Evolutionary conservation across 2,113 vertebrate genomes (phyloP).

Genomic region (Cinclus mexicanus): DNA sequence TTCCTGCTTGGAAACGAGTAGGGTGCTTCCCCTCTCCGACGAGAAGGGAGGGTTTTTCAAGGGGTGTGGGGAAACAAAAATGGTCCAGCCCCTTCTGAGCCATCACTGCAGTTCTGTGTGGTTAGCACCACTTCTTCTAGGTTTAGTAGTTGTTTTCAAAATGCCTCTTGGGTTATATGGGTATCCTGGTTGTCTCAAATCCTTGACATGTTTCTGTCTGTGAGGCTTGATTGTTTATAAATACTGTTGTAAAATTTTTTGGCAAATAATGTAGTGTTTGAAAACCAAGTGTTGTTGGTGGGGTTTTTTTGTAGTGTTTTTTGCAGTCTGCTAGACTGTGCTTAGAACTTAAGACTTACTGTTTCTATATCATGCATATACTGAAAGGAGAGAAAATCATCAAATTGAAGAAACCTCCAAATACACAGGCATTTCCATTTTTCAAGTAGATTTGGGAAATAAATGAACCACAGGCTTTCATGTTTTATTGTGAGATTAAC

Average conservation of each 20-base stretch:
- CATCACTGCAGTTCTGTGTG: background rate
- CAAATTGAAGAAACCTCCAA: background rate
- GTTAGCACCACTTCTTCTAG: background rate
- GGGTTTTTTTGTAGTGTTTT: background rate
- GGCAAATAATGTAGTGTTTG: background rate
- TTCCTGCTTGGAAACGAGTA: background rate
- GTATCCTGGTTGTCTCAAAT: background rate
- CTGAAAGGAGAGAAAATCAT: background rate
- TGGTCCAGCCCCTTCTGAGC: background rate
- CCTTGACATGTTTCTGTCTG: background rate
- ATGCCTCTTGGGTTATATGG: background rate
- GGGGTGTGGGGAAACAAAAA: background rate
- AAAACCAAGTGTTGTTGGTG: background rate
- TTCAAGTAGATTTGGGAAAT: background rate
- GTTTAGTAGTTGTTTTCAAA: background rate
- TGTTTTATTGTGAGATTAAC: background rate
- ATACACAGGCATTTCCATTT: background rate
- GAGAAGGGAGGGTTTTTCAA: background rate
- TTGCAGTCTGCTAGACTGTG: background rate
- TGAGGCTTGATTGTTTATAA: background rate
- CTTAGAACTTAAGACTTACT: background rate
- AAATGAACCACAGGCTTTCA: background rate
- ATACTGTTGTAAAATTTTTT: background rate
- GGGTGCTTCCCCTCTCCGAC: background rate
- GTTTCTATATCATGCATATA: background rate